phyloP scores from a whole-genome alignment of 2,797 vertebrate genomes.

The Hippopotamyrus pictus region DNA sequence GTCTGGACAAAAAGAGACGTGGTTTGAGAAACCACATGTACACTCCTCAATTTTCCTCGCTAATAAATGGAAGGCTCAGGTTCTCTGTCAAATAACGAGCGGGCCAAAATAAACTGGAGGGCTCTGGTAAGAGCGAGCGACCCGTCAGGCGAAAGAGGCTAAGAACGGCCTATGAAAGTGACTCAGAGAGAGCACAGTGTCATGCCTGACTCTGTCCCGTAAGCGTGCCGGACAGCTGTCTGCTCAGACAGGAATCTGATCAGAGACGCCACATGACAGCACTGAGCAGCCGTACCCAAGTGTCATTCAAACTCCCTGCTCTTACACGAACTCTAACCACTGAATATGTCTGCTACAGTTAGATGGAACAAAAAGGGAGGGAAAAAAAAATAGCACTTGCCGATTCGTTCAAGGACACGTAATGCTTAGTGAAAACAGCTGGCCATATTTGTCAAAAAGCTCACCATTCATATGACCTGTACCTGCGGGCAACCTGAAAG shows the following conservation, averaged over 20 bases:
- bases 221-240: neutral
- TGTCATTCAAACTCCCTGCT: neutral
- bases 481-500: neutral
- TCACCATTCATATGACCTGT: neutral
- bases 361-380: neutral
- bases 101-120: slow-evolving; percentile 6
- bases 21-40: neutral
- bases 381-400: neutral
- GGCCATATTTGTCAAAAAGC: neutral
- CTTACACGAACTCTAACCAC: neutral
- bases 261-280: neutral
- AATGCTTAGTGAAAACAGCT: neutral
- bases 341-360: neutral
- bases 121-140: neutral
- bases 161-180: neutral
- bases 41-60: neutral
- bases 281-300: neutral
- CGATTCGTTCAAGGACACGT: neutral
- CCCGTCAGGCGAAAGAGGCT: neutral
- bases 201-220: neutral
- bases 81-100: neutral
- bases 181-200: neutral
- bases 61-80: slow-evolving; percentile 16
- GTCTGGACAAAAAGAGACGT: neutral
- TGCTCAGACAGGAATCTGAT: neutral